phyloP scores from a whole-genome alignment of 2,888 invertebrate species.

The Nebria salina region DNA sequence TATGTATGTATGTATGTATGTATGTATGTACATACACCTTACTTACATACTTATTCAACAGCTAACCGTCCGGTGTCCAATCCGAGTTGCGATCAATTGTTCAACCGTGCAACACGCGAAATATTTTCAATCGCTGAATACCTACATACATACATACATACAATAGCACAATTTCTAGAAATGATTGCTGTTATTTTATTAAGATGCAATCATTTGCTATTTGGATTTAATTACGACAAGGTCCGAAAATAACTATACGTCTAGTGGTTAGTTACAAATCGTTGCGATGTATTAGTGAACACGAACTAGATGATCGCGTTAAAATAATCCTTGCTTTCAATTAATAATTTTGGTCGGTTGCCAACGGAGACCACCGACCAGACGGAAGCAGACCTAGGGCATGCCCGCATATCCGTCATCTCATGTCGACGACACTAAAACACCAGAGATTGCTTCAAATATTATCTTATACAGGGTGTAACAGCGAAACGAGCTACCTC shows the following conservation, averaged over 20 bases:
- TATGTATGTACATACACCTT: too few species aligned
- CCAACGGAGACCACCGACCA: not conserved
- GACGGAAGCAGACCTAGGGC: not conserved
- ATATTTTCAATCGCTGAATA: not conserved
- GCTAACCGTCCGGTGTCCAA: not conserved
- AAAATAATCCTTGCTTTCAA: not conserved
- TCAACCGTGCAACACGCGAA: not conserved
- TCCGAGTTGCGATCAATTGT: not conserved
- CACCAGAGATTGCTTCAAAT: too few species aligned
- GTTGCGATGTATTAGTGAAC: not conserved
- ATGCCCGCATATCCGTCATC: not conserved
- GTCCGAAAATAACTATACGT: not conserved
- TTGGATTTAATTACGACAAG: not conserved
- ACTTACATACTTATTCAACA: not conserved
- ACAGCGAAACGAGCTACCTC: too few species aligned
- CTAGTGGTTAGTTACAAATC: not conserved
- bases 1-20: too few species aligned
- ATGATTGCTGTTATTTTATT: not conserved
- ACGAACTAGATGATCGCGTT: not conserved
- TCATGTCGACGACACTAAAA: not conserved
- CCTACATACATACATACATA: not conserved
- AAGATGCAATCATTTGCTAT: too few species aligned
- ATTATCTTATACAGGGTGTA: too few species aligned
- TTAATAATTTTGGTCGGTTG: not conserved
- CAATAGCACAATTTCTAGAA: not conserved